A percentile compares a stretch with the other conserved stretches of the same genome.
These are phyloP conservation scores for Microchirus variegatus DNA, from an alignment of 2,797 vertebrate genomes.

Conservation along the genomic window DNA sequence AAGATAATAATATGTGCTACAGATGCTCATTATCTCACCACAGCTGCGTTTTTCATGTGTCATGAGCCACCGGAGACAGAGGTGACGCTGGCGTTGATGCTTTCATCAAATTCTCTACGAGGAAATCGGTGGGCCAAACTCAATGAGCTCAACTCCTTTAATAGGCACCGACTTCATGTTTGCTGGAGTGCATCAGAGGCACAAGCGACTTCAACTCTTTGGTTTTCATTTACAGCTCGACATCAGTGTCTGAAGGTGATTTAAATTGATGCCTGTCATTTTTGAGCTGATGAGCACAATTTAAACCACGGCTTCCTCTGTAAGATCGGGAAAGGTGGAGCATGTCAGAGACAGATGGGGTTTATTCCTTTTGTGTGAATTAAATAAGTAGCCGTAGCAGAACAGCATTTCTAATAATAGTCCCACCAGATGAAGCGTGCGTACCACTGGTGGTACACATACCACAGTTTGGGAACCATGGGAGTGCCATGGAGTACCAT, in stretches of 20 bases:
- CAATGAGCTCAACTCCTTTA: not conserved
- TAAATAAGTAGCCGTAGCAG: no score
- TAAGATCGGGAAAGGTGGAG: no score
- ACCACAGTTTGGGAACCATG: no score
- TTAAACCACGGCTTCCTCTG: no score
- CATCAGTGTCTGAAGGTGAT: not conserved
- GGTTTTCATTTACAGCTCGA: not conserved
- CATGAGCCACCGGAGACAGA: conserved; percentile 4
- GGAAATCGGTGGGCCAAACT: not conserved
- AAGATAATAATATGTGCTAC: conserved; percentile 8
- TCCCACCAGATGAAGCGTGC: no score
- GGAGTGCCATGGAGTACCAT: no score
- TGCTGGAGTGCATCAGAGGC: not conserved
- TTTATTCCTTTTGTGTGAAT: no score
- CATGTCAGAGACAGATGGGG: no score
- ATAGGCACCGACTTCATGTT: not conserved
- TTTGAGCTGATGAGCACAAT: no score
- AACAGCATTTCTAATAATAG: no score
- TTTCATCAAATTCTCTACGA: not conserved
- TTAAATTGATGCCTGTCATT: no score
- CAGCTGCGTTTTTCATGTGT: conserved; percentile 17
- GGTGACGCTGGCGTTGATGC: not conserved
- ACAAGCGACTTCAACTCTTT: not conserved
- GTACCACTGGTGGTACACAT: no score
- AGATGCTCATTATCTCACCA: conserved; percentile 47